Percentiles rank a stretch among this genome's conserved stretches.
Evolutionary conservation across 1,140 invertebrate species (phyloP).

Genomic region (Archivesica marissinica): DNA sequence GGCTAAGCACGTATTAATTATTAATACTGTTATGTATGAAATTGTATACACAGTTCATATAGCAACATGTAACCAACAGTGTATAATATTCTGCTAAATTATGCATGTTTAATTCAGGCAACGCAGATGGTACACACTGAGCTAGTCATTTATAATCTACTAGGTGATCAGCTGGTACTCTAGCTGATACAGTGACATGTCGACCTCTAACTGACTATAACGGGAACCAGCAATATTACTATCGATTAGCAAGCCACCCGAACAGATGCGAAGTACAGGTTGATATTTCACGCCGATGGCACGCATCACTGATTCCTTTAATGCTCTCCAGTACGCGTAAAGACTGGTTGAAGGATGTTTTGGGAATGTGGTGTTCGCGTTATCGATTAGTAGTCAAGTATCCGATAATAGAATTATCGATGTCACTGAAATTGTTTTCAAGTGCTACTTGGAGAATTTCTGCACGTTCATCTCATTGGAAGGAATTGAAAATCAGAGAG

Average conservation of each 20-base stretch:
- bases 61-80: not conserved
- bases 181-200: too few species aligned
- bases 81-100: conserved; percentile 1
- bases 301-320: conserved; percentile 17
- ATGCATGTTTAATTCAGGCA: not conserved
- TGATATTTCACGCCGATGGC: conserved; percentile 35
- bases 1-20: too few species aligned
- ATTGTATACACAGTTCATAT: too few species aligned
- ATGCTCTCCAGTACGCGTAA: not conserved
- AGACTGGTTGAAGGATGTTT: not conserved
- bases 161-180: too few species aligned
- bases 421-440: conserved; percentile 17
- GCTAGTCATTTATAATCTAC: too few species aligned
- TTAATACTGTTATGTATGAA: too few species aligned
- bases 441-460: conserved; percentile 19
- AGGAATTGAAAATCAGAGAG: too few species aligned
- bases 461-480: too few species aligned
- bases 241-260: not conserved
- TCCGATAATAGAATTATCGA: conserved; percentile 33
- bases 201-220: not conserved
- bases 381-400: conserved; percentile 15
- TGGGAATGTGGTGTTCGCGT: not conserved
- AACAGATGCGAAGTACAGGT: conserved; percentile 43
- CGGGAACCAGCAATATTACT: not conserved
- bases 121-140: conserved; percentile 12